Percentiles rank a stretch among this genome's conserved stretches.
These are phyloP conservation scores for Azorinus chamasolen DNA, from an alignment of 2,888 invertebrate genomes.

Conservation along the genomic window DNA sequence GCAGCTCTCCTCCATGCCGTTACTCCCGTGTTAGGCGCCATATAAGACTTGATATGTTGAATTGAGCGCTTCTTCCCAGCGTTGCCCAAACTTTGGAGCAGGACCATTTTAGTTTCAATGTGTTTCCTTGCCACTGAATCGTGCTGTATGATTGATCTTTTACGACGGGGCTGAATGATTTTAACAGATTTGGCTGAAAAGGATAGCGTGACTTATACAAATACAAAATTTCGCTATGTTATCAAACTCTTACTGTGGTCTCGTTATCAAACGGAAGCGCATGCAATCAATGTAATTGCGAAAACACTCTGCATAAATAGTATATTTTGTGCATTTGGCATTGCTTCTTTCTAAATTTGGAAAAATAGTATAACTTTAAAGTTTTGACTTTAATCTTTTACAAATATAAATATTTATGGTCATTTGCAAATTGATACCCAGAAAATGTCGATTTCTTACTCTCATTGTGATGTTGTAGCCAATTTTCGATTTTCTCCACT, in stretches of 20 bases:
- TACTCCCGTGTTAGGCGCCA: slow-evolving; percentile 64
- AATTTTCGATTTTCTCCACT: slow-evolving; percentile 61
- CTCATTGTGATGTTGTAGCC: slow-evolving; percentile 60
- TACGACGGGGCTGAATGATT: slow-evolving; percentile 39
- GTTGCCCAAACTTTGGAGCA: slow-evolving; percentile 74
- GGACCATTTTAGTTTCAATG: slow-evolving; percentile 67
- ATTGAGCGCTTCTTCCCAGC: slow-evolving; percentile 69
- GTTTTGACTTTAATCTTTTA: too few relatives aligned
- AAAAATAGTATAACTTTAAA: too few relatives aligned
- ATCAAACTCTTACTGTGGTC: too few relatives aligned
- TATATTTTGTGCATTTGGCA: too few relatives aligned
- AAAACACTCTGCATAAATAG: too few relatives aligned
- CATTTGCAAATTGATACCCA: too few relatives aligned
- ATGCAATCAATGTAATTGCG: too few relatives aligned
- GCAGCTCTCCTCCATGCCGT: slow-evolving; percentile 73
- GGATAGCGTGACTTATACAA: too few relatives aligned
- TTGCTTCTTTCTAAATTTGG: too few relatives aligned
- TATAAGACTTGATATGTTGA: slow-evolving; percentile 65
- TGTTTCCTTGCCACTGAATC: slow-evolving; percentile 55
- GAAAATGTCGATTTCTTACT: slow-evolving; percentile 42
- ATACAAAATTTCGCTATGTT: too few relatives aligned
- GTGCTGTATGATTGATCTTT: slow-evolving; percentile 45
- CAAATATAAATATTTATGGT: too few relatives aligned
- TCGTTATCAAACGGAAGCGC: too few relatives aligned
- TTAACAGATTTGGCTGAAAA: slow-evolving; percentile 8